Base-by-base conservation (phyloP, 1,140 invertebrate species). In the Gerris buenoi region DNA sequence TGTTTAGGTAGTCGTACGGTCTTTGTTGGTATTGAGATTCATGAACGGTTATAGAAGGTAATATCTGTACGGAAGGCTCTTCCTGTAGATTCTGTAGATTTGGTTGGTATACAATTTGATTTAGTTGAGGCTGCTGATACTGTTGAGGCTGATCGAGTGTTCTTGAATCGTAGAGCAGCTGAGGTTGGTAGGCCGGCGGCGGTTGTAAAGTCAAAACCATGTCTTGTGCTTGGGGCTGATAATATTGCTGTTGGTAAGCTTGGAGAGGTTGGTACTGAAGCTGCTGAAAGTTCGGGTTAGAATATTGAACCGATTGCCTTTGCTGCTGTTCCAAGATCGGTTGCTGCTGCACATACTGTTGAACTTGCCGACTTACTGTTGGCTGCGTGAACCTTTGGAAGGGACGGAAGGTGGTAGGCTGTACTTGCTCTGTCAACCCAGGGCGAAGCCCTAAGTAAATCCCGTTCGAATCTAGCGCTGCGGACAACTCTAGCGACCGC, bases 401-500 rank as follows among this genome's bases (percentile, higher is more conserved):
- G 2, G 71, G 71, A 22, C 69, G 63, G 68, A 70, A 73, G 2
- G 72, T 73, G 0, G 72, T 73, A 15, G 72, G 70, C 18, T 69
- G 67, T 27, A 73, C 62, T 23, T 66, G 62, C 28, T 67, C 61
- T 5, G 58, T 60, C 5, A 60, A 15, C 22, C 58, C 23, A 15
- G 58, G 58, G 22, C 22, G 58, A 60, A 60, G 5, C 33, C 33
- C 5, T 10, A 46, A n/a, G n/a, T n/a, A n/a, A 46, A 10, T 46
- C 62, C 60, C 57, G 63, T 59, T 64, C 1, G 66, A 65, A 33
- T 69, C 65, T 28, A 65, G 70, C 70, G 56, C 29, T 60, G 69
- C 64, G 59, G 69, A 70, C 58, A 70, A 67, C 56, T 68, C 57
- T 65, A 71, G 69, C 26, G 72, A 72, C 25, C 71, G 70, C 70